Base-by-base conservation (phyloP, 2,888 invertebrate genomes). In the Penaeus monodon region DNA sequence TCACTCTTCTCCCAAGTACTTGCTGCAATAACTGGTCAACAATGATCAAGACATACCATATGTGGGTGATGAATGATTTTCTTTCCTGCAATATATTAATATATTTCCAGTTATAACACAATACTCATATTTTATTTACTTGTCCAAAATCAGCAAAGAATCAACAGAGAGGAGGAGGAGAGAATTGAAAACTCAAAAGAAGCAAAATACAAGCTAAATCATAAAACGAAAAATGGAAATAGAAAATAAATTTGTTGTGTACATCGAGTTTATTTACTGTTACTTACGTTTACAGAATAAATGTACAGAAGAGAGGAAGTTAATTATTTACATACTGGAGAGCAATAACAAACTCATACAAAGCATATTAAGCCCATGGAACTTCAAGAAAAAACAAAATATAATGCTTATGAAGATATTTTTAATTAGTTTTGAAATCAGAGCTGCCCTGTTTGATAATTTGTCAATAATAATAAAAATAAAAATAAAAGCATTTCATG, bases 281-380 rank as follows among this genome's bases (percentile, higher is more conserved):
- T 84, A 87, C 87, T 88, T 88, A 84, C 38, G 84, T 84, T 84
- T 88, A 84, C 84, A 88, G 88, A 88, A 88, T 88, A 84, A 88
- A 88, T 88, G 88, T 88, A 88, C 88, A 88, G 87, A 87, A 78
- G 73, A 77, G 83, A 81, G 74, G 84, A 81, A 85, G 73, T 44
- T 70, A 78, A 74, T 44, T 88, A 88, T 88, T 64, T 88, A 88
- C 88, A 88, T 78, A 85, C 49, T 83, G 82, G 79, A 83, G 64
- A 87, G 83, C 86, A 83, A 79, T 87, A 87, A 86, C 84, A 79
- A 85, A 87, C 82, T 82, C 38, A 82, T 87, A 80, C 85, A 85
- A 85, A 85, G 85, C 79, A 85, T 70, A 57, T 64, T 85, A 85
- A 85, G 85, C 80, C 85, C 73, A 64, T 85, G 73, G 65, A 85